A percentile compares a stretch with the other conserved stretches of the same genome.
Evolutionary conservation across 2,888 invertebrate species (phyloP).

Genomic region (Agrypnus murinus): DNA sequence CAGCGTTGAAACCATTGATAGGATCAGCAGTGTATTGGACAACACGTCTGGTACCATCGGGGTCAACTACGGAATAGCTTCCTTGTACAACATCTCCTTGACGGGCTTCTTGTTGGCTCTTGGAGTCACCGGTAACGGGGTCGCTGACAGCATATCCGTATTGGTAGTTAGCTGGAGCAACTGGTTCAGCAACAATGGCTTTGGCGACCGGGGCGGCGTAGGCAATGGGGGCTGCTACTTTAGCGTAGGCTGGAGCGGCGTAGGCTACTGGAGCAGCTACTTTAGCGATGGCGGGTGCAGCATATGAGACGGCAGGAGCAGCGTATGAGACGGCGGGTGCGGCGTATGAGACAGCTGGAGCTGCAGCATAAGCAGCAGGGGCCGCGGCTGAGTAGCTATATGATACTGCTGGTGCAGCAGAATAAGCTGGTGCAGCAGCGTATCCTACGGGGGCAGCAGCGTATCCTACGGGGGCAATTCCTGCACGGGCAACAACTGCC

Average conservation of each 20-base stretch:
- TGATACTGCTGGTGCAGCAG: slow-evolving; percentile 58
- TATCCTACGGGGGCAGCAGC: slow-evolving; percentile 30
- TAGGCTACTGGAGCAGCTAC: slow-evolving; percentile 30
- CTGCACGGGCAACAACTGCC: slow-evolving; percentile 53
- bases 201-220: slow-evolving; percentile 60
- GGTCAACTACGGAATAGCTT: slow-evolving; percentile 72
- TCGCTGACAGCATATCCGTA: slow-evolving; percentile 72
- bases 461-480: slow-evolving; percentile 52
- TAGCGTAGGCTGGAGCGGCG: slow-evolving; percentile 54
- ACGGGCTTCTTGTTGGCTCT: slow-evolving; percentile 73
- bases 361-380: slow-evolving; percentile 56
- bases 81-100: slow-evolving; percentile 73
- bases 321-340: slow-evolving; percentile 67
- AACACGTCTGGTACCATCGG: slow-evolving; percentile 72
- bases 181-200: slow-evolving; percentile 27
- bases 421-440: slow-evolving; percentile 44
- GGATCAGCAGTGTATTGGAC: slow-evolving; percentile 74
- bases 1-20: slow-evolving; percentile 73
- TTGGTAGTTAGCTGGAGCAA: slow-evolving; percentile 70
- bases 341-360: slow-evolving; percentile 55
- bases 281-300: slow-evolving; percentile 27
- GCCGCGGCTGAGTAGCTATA: slow-evolving; percentile 55
- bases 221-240: slow-evolving; percentile 35
- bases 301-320: slow-evolving; percentile 64
- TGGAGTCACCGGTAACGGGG: slow-evolving; percentile 73